Evolutionary conservation across 2,888 invertebrate genomes (phyloP).

Genomic region (Nomada ferruginata): DNA sequence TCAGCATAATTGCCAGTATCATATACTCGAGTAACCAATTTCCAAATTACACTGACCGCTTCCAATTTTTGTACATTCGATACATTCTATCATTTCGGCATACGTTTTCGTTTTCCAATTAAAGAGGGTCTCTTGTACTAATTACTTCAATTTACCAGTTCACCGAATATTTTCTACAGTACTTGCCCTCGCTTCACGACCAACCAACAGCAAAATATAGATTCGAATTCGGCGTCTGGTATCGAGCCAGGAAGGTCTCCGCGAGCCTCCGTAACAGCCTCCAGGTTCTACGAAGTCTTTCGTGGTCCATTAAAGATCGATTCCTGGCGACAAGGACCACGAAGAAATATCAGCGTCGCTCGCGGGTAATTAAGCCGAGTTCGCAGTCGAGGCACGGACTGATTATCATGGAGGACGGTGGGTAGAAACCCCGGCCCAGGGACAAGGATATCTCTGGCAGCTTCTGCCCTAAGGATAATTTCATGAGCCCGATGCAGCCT

Average conservation of each 20-base stretch:
- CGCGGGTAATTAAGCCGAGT: conserved; percentile 43
- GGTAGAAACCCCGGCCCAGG: conserved; percentile 22
- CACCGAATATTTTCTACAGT: background rate
- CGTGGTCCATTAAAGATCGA: conserved; percentile 24
- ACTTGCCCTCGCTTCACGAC: background rate
- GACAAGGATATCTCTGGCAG: conserved; percentile 38
- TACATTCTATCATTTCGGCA: too few species aligned
- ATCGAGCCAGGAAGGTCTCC: background rate
- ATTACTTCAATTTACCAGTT: too few species aligned
- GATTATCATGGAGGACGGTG: conserved; percentile 52
- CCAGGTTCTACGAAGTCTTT: background rate
- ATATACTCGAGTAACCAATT: too few species aligned
- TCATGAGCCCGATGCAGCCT: conserved; percentile 30
- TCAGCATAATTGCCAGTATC: background rate
- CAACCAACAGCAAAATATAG: background rate
- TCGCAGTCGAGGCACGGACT: conserved; percentile 33
- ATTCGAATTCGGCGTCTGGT: background rate
- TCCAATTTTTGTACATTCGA: background rate
- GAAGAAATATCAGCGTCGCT: conserved; percentile 35
- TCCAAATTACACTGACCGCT: background rate
- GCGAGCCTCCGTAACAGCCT: conserved; percentile 2
- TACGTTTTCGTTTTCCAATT: too few species aligned
- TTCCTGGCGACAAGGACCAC: background rate
- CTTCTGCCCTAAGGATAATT: conserved; percentile 51
- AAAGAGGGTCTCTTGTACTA: too few species aligned